Evolutionary conservation across 2,888 invertebrate genomes (phyloP), one percentile per base, ranked within the genome.

Genomic region (Hydraecia micacea): DNA sequence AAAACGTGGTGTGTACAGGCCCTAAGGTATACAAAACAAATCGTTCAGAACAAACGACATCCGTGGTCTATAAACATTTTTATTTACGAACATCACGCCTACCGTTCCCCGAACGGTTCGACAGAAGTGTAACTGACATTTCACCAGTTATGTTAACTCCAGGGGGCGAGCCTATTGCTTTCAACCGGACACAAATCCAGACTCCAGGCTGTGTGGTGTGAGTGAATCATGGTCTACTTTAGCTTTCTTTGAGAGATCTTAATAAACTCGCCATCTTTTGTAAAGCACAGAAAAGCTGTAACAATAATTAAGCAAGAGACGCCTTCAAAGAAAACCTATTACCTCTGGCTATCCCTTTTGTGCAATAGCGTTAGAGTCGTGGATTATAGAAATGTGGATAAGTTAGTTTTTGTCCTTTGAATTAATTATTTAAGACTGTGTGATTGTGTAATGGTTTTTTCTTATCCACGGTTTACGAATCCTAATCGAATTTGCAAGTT

Each of bases 251-350:
- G 39, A 58, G 32, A 75, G 9, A 39, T 73, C 52, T 74, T 73
- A 49, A 72, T 62, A 58, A 70, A 75, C 36, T 42, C 32, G 9
- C 28, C 36, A 63, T 72, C 28, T 60, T 52, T 55, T 78, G 28
- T 69, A 15, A 49, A 49, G 60, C 28, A 39, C 25, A 52, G 49
- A 65, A 42, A 42, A 62, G 28, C 66, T 62, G 69, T 62, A 73
- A 83, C 65, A 63, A 66, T 84, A 52, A 78, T 79, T 75, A 80
- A 75, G 32, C 52, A 65, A n/a, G 69, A 71, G 62, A 70, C 65
- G 28, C n/a, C 58, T 63, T 73, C 80, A 83, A 84, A 83, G 80
- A 73, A 83, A 80, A 73, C 72, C 65, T 66, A 75, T 80, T 80
- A 73, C 84, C 69, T 65, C 75, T 80, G 28, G 80, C 55, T 32